Conservation (phyloP, 2,797 vertebrate genomes). For the Luscinia luscinia region DNA sequence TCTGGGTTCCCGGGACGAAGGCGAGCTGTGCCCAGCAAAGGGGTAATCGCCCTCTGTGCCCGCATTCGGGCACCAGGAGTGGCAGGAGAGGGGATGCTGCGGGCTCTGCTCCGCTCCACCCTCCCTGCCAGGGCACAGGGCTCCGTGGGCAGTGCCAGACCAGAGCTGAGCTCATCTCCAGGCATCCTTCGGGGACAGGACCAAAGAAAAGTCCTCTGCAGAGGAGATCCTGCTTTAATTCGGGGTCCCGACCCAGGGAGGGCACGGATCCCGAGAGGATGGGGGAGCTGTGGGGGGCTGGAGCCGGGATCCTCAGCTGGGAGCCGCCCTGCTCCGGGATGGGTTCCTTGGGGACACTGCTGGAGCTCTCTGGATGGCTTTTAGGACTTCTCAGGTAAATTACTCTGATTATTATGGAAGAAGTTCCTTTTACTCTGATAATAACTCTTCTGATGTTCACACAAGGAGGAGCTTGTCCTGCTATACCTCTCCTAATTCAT, state of each 20-base stretch:
- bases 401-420: background rate
- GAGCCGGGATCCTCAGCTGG: accelerated
- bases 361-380: background rate
- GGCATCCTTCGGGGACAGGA: background rate
- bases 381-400: background rate
- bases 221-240: background rate
- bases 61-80: accelerated
- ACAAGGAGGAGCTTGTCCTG: background rate
- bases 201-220: background rate
- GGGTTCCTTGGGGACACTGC: background rate
- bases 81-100: background rate
- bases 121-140: background rate
- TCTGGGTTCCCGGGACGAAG: background rate
- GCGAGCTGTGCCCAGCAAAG: background rate
- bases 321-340: background rate
- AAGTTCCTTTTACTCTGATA: background rate
- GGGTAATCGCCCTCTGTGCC: background rate
- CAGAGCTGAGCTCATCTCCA: background rate
- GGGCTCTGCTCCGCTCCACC: background rate
- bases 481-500: background rate
- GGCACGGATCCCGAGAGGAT: accelerated
- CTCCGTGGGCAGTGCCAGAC: background rate
- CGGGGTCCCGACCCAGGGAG: background rate
- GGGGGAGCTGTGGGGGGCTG: background rate
- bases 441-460: accelerated